Percentiles rank a stretch among this genome's conserved stretches.
Evolutionary conservation across 2,888 invertebrate species (phyloP).

Genomic region (Lycocerus yunnanus): DNA sequence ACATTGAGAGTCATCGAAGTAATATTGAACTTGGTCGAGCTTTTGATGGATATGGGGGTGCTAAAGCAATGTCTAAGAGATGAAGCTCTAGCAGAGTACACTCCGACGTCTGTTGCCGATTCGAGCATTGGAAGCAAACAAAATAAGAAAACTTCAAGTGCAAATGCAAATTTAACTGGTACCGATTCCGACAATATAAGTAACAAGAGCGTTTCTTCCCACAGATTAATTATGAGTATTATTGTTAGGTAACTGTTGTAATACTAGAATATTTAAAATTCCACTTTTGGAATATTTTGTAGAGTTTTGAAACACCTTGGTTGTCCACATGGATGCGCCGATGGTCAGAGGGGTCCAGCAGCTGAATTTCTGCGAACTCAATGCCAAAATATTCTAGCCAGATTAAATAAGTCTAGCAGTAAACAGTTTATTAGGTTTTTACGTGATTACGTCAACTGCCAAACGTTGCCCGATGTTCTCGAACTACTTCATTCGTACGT

Average conservation of each 20-base stretch:
- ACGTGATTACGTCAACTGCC: slow-evolving; percentile 75
- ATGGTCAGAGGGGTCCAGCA: slow-evolving; percentile 84
- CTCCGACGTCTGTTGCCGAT: slow-evolving; percentile 26
- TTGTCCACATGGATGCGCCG: slow-evolving; percentile 91
- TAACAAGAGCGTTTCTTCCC: slow-evolving; percentile 63
- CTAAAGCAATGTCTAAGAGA: slow-evolving; percentile 63
- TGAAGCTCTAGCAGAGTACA: slow-evolving; percentile 53
- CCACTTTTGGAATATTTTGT: not conserved
- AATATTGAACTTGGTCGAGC: slow-evolving; percentile 88
- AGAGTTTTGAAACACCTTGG: slow-evolving; percentile 89
- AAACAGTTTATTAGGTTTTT: slow-evolving; percentile 69
- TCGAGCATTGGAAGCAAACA: slow-evolving; percentile 39
- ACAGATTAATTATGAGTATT: slow-evolving; percentile 76
- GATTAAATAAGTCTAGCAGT: slow-evolving; percentile 72
- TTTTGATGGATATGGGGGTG: slow-evolving; percentile 88
- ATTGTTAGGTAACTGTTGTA: slow-evolving; percentile 58
- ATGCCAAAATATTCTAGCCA: slow-evolving; percentile 76
- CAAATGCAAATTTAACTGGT: slow-evolving; percentile 35
- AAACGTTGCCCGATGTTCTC: slow-evolving; percentile 80
- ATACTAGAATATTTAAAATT: not conserved
- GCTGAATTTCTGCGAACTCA: slow-evolving; percentile 91
- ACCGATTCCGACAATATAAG: slow-evolving; percentile 58
- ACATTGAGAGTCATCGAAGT: slow-evolving; percentile 91
- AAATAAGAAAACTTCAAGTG: slow-evolving; percentile 37
- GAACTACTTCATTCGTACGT: slow-evolving; percentile 95